These are phyloP conservation scores for Orthonyx spaldingii DNA, from an alignment of 2,113 vertebrate genomes.

Conservation along the genomic window DNA sequence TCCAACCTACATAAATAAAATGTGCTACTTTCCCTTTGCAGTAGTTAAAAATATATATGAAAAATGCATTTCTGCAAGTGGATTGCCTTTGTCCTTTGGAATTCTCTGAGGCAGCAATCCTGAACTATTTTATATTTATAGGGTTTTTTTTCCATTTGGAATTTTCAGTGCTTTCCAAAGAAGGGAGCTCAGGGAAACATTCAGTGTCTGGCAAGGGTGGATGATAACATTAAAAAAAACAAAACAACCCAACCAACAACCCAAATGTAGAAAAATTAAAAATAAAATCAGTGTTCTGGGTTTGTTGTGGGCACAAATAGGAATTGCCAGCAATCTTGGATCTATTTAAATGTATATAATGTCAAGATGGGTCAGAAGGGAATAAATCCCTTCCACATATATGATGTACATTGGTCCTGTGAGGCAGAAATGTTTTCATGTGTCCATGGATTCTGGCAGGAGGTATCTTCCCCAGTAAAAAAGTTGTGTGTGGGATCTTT, in stretches of 20 bases:
- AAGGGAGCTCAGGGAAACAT: not conserved
- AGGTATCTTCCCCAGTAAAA: not conserved
- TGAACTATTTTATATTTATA: not conserved
- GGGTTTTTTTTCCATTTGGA: not conserved
- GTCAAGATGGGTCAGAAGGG: not conserved
- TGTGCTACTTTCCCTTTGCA: not conserved
- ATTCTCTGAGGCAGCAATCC: not conserved
- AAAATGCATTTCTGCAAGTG: not conserved
- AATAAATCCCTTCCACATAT: not conserved
- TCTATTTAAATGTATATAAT: not conserved
- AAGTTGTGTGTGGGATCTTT: not conserved
- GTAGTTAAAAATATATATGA: not conserved
- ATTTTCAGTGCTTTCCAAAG: not conserved
- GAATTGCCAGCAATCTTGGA: not conserved
- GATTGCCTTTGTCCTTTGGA: not conserved
- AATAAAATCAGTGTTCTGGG: not conserved
- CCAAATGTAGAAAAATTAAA: not conserved
- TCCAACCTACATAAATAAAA: not conserved
- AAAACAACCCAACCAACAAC: fast-evolving
- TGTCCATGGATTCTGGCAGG: not conserved
- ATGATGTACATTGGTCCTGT: not conserved
- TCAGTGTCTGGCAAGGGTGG: not conserved
- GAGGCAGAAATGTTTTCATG: not conserved
- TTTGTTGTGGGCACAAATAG: not conserved
- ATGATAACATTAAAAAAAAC: not conserved